These are phyloP conservation scores for Sebastes iracundus DNA, from an alignment of 2,797 vertebrate species.

Conservation along the genomic window DNA sequence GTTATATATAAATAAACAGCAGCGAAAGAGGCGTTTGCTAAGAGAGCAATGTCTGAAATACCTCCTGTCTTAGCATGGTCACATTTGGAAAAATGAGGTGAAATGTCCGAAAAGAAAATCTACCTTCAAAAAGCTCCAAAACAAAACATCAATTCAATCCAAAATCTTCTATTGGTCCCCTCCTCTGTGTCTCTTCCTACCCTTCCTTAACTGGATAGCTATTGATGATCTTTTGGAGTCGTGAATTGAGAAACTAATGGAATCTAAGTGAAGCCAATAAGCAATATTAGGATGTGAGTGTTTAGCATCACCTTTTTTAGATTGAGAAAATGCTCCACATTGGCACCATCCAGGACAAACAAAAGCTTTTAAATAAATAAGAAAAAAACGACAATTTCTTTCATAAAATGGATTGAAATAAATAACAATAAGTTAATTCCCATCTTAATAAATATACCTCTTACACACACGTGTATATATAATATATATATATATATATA, in stretches of 20 bases:
- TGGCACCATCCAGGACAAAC: conserved; percentile 90
- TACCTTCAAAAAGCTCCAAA: conserved; percentile 30
- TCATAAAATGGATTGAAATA: conserved; percentile 93
- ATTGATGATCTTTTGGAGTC: conserved; percentile 29
- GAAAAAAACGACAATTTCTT: conserved; percentile 87
- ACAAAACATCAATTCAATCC: conserved; percentile 30
- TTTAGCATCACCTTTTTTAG: conserved; percentile 43
- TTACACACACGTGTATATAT: conserved; percentile 73
- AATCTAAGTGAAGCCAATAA: conserved; percentile 57
- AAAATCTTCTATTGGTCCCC: conserved; percentile 73
- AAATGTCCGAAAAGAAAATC: conserved; percentile 6
- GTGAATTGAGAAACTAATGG: conserved; percentile 48
- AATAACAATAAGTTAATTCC: conserved; percentile 99
- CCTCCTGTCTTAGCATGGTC: conserved; percentile 4
- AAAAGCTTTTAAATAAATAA: conserved; percentile 94
- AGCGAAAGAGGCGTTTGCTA: conserved; percentile 33
- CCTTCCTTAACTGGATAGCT: conserved; percentile 4
- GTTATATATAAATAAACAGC: conserved; percentile 61
- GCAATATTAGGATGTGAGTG: conserved; percentile 22
- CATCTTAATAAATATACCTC: conserved; percentile 99
- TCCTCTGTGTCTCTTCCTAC: conserved; percentile 37
- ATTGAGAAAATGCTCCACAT: conserved; percentile 83
- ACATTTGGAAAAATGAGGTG: conserved; percentile 38
- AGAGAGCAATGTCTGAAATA: conserved; percentile 24
- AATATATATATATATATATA: conserved; percentile 26